Percentiles rank a stretch among this genome's conserved stretches.
These are phyloP conservation scores for Stictonetta naevosa DNA, from an alignment of 2,113 vertebrate species.

Conservation along the genomic window DNA sequence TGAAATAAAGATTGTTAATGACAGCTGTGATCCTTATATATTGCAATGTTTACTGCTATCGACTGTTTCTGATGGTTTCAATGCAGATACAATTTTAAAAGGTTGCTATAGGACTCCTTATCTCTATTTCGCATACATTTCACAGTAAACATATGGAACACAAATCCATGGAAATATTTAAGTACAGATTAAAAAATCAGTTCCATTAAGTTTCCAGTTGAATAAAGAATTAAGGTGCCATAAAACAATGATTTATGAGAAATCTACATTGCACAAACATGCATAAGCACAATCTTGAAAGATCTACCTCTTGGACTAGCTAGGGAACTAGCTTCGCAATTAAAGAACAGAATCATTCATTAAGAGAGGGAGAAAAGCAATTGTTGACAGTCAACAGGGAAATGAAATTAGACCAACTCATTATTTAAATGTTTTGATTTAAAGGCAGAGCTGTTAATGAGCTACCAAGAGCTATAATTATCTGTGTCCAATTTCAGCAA, in stretches of 20 bases:
- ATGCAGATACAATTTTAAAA: neutral
- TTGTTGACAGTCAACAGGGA: slow-evolving; percentile 45
- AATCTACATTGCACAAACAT: neutral
- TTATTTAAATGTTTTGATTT: slow-evolving; percentile 63
- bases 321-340: neutral
- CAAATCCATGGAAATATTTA: neutral
- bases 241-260: neutral
- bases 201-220: neutral
- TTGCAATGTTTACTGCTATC: neutral
- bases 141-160: neutral
- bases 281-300: neutral
- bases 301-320: neutral
- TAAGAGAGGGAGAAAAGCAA: slow-evolving; percentile 17
- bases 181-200: neutral
- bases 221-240: neutral
- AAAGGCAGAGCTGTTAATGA: slow-evolving; percentile 55
- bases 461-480: slow-evolving; percentile 50
- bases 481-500: slow-evolving; percentile 26
- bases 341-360: slow-evolving; percentile 19
- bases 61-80: neutral
- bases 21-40: neutral
- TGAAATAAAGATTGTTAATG: neutral
- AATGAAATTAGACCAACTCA: slow-evolving; percentile 58
- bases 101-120: neutral
- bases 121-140: neutral